Percentiles rank a stretch among this genome's conserved stretches.
These are phyloP conservation scores for Mycteria americana DNA, from an alignment of 2,797 vertebrate species.

Conservation along the genomic window DNA sequence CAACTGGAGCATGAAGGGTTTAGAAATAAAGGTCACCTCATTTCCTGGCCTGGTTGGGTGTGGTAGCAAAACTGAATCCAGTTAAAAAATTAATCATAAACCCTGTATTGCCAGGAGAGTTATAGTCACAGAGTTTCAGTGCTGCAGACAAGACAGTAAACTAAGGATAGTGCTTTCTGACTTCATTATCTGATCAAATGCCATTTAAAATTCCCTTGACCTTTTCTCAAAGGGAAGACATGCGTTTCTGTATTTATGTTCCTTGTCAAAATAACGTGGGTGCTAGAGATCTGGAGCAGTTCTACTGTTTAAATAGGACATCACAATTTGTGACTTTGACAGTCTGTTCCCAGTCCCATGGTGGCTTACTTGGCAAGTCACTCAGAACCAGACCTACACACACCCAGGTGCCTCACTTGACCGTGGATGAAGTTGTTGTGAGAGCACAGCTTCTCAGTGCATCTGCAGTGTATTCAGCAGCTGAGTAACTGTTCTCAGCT, in stretches of 20 bases:
- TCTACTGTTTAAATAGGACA: not conserved
- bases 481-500: not conserved
- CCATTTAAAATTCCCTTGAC: not conserved
- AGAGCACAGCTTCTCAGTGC: not conserved
- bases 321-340: fast-evolving
- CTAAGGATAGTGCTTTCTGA: not conserved
- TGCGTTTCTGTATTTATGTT: not conserved
- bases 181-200: not conserved
- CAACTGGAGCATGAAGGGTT: not conserved
- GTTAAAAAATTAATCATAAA: not conserved
- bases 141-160: not conserved
- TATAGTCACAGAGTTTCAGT: not conserved
- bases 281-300: not conserved
- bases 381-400: fast-evolving
- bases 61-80: not conserved
- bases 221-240: not conserved
- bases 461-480: not conserved
- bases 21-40: not conserved
- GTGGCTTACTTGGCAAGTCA: not conserved
- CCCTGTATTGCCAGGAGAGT: not conserved
- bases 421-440: fast-evolving
- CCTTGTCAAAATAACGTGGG: not conserved
- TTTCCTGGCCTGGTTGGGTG: not conserved
- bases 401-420: fast-evolving
- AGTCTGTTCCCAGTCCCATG: not conserved